Conservation (phyloP, 1,140 invertebrate species). For the Eufriesea mexicana region DNA sequence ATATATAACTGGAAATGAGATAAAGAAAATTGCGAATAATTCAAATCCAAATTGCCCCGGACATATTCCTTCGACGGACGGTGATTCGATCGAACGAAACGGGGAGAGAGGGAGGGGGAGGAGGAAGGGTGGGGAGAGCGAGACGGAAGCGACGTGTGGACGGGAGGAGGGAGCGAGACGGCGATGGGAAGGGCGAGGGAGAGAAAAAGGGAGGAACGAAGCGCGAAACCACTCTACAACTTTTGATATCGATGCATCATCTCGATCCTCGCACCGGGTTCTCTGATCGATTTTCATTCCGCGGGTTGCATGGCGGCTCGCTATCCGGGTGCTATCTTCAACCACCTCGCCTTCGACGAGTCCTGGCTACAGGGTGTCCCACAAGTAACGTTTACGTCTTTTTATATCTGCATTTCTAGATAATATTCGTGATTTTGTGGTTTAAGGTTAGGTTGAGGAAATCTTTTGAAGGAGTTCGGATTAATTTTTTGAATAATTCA, state of each 20-base stretch:
- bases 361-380: slow-evolving; percentile 70
- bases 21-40: slow-evolving; percentile 81
- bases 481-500: too few species aligned
- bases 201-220: slow-evolving; percentile 54
- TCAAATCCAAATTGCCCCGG: slow-evolving; percentile 79
- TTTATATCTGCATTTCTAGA: too few species aligned
- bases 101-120: slow-evolving; percentile 45
- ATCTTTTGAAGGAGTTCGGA: too few species aligned
- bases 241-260: slow-evolving; percentile 83
- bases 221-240: slow-evolving; percentile 79
- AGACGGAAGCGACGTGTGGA: not conserved
- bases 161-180: slow-evolving; percentile 40
- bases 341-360: slow-evolving; percentile 72
- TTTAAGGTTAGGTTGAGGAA: too few species aligned
- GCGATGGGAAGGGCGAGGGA: slow-evolving; percentile 37
- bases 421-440: not conserved
- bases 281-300: slow-evolving; percentile 82
- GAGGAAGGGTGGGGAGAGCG: slow-evolving; percentile 39
- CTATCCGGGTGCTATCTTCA: slow-evolving; percentile 78
- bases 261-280: slow-evolving; percentile 78
- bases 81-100: slow-evolving; percentile 69
- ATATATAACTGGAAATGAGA: slow-evolving; percentile 71
- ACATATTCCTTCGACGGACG: slow-evolving; percentile 73
- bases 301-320: slow-evolving; percentile 75
- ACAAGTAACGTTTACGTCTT: slow-evolving; percentile 43